A percentile compares a stretch with the other conserved stretches of the same genome.
These are phyloP conservation scores for Palythoa grandis DNA, from an alignment of 92 coral and sea anemone species.

Conservation along the genomic window DNA sequence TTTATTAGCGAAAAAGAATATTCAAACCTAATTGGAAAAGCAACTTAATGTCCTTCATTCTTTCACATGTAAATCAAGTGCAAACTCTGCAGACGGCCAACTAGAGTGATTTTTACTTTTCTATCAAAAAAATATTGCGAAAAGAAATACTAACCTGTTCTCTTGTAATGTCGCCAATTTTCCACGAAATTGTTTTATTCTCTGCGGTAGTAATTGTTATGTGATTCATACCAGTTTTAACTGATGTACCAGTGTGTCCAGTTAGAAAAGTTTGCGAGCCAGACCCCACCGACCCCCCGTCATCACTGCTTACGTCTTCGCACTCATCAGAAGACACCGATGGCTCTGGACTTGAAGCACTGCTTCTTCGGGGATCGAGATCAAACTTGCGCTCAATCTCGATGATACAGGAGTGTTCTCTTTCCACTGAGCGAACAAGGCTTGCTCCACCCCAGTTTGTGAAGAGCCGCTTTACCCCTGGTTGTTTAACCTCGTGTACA, in stretches of 20 bases:
- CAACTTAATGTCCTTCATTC: too few relatives aligned
- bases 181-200: slow-evolving; percentile 77
- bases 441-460: slow-evolving; percentile 60
- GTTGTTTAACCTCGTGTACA: slow-evolving; percentile 50
- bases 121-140: neutral
- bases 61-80: too few relatives aligned
- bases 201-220: slow-evolving; percentile 43
- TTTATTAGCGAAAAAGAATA: too few relatives aligned
- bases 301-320: slow-evolving; percentile 42
- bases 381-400: slow-evolving; percentile 30
- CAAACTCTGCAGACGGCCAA: too few relatives aligned
- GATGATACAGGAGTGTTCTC: slow-evolving; percentile 67
- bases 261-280: neutral
- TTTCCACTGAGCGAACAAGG: slow-evolving; percentile 66
- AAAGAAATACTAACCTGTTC: slow-evolving; percentile 59
- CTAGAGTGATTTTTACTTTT: too few relatives aligned
- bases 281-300: neutral
- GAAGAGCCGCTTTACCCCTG: slow-evolving; percentile 65
- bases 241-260: neutral
- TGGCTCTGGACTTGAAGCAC: neutral
- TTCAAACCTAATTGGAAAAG: too few relatives aligned
- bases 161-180: slow-evolving; percentile 63
- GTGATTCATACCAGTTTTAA: neutral
- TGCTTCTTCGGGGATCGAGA: neutral
- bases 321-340: slow-evolving; percentile 1